These are phyloP conservation scores for Eristalis tenax DNA, from an alignment of 2,888 invertebrate genomes.

Conservation along the genomic window DNA sequence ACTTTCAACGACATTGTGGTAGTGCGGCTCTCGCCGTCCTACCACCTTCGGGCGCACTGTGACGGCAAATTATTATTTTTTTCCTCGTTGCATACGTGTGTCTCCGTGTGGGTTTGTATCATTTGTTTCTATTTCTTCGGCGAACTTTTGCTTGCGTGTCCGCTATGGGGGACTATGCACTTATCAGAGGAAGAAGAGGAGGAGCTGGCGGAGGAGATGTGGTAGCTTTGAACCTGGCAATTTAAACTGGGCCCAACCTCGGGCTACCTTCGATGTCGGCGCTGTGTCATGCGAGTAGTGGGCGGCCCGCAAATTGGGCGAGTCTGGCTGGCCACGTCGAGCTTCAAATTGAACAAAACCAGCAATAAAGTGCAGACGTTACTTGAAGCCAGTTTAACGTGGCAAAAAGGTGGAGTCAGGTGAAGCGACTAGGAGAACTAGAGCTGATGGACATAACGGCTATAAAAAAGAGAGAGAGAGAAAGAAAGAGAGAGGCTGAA, in stretches of 20 bases:
- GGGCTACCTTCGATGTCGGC: conserved; percentile 53
- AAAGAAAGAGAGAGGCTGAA: not conserved
- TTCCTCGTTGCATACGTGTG: not conserved
- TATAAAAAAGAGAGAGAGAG: not conserved
- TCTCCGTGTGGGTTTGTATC: conserved; percentile 8
- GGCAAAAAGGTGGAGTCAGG: not conserved
- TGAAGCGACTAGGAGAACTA: not conserved
- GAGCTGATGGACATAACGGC: not conserved
- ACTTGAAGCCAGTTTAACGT: too few species aligned
- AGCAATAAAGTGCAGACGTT: not conserved
- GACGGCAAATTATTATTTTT: conserved; percentile 37
- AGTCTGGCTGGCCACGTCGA: not conserved
- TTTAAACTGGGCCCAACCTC: conserved; percentile 38
- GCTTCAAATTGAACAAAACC: not conserved
- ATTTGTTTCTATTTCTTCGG: conserved; percentile 53
- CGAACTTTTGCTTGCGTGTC: conserved; percentile 50
- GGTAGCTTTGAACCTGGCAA: conserved; percentile 65
- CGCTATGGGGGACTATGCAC: conserved; percentile 53
- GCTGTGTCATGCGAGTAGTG: conserved; percentile 4
- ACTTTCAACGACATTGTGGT: conserved; percentile 52
- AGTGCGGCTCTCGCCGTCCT: conserved; percentile 8
- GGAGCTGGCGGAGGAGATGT: conserved; percentile 15
- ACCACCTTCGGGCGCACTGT: conserved; percentile 4
- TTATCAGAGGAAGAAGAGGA: not conserved
- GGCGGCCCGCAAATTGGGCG: not conserved